Percentiles rank a stretch among this genome's conserved stretches.
These are phyloP conservation scores for Budorcas taxicolor DNA, from an alignment of 2,113 vertebrate genomes.

Conservation along the genomic window DNA sequence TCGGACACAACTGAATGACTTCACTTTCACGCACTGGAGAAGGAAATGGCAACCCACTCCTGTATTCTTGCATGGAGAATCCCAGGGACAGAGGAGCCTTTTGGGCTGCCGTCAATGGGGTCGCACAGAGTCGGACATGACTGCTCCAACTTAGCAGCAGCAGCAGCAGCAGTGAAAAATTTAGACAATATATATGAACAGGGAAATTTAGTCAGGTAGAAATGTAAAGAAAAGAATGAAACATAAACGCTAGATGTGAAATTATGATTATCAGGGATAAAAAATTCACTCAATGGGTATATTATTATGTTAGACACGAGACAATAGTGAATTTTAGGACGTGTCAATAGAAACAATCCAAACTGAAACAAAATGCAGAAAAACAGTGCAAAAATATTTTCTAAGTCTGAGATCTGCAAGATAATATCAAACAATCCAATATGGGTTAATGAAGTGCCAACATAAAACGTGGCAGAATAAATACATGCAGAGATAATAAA, in stretches of 20 bases:
- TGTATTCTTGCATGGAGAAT: too few species aligned
- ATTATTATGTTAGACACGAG: background rate
- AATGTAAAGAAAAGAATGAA: background rate
- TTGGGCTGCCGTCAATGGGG: too few species aligned
- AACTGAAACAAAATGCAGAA: background rate
- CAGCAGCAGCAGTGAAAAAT: background rate
- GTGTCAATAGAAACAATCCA: background rate
- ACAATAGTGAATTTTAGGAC: background rate
- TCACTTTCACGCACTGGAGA: too few species aligned
- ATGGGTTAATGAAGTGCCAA: background rate
- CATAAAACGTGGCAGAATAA: background rate
- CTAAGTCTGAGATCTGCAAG: background rate
- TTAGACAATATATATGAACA: background rate
- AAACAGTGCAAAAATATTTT: background rate
- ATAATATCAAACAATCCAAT: background rate
- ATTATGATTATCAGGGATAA: background rate
- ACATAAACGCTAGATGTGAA: background rate
- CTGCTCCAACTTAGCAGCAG: too few species aligned
- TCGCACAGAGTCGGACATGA: too few species aligned
- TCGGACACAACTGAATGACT: too few species aligned
- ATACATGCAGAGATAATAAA: background rate
- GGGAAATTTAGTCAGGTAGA: background rate
- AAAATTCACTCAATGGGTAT: background rate
- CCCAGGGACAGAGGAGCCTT: fast-evolving
- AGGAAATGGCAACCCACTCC: too few species aligned